Percentiles rank a stretch among this genome's conserved stretches.
Conservation (phyloP, 2,113 vertebrate genomes). For the Empidonax alnorum region DNA sequence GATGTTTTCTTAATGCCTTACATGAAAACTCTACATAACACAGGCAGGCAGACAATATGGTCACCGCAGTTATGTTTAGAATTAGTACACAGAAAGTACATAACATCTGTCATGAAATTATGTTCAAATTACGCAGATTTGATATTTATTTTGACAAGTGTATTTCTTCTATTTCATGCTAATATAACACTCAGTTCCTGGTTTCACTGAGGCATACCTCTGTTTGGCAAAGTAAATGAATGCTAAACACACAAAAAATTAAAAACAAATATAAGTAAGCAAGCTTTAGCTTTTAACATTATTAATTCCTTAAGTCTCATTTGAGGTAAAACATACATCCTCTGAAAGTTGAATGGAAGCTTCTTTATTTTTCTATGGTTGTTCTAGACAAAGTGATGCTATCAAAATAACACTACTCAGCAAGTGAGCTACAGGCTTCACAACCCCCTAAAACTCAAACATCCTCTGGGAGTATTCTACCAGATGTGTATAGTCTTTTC, state of each 20-base stretch:
- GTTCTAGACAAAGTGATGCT: background rate
- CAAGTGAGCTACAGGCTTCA: background rate
- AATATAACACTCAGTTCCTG: background rate
- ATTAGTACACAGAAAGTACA: background rate
- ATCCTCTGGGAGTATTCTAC: background rate
- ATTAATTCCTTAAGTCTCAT: background rate
- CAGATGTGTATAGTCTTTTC: constrained; percentile 45
- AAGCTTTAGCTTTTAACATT: background rate
- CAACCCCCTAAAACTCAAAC: background rate
- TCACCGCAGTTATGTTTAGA: background rate
- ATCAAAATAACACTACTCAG: constrained; percentile 3
- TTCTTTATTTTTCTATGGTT: constrained; percentile 6
- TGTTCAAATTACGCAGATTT: background rate
- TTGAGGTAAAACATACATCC: background rate
- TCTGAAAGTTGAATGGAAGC: background rate
- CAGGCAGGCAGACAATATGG: background rate
- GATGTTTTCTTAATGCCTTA: background rate
- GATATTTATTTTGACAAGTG: constrained; percentile 33
- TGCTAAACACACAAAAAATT: background rate
- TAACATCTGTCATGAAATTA: constrained; percentile 33
- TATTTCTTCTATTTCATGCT: constrained; percentile 16
- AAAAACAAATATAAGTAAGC: background rate
- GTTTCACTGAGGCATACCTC: constrained; percentile 5
- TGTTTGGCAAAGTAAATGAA: constrained; percentile 31
- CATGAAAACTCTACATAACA: background rate